Conservation (phyloP, 2,797 vertebrate genomes). For the Hypotaenidia okinawae region DNA sequence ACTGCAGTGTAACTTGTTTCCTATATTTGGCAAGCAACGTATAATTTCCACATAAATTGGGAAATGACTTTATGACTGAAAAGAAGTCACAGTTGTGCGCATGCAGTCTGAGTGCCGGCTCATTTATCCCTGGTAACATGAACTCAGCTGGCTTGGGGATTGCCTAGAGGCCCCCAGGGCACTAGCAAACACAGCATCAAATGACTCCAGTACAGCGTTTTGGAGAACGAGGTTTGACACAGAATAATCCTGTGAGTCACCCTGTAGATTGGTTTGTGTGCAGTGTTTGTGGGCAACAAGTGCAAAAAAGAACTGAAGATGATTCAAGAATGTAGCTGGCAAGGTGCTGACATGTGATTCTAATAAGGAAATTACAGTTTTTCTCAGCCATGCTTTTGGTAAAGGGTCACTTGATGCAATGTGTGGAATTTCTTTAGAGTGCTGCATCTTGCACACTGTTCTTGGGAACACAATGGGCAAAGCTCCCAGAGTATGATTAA, state of each 20-base stretch:
- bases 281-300: conserved; percentile 4
- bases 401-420: conserved; percentile 11
- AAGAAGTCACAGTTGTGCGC: background rate
- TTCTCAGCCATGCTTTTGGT: conserved; percentile 13
- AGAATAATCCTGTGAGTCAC: background rate
- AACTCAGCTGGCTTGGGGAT: background rate
- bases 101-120: background rate
- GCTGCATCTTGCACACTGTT: background rate
- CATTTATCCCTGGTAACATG: background rate
- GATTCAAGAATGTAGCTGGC: conserved; percentile 8
- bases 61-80: background rate
- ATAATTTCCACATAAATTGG: background rate
- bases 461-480: conserved; percentile 6
- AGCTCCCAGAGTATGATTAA: background rate
- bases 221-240: background rate
- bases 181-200: background rate
- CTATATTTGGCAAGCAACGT: background rate
- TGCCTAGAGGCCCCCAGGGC: background rate
- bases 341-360: conserved; percentile 33
- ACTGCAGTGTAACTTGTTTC: background rate
- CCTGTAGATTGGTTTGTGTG: background rate
- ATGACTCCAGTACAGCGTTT: background rate
- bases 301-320: background rate
- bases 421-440: conserved; percentile 21
- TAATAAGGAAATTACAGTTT: conserved; percentile 32